Evolutionary conservation across 2,888 invertebrate genomes (phyloP).

Genomic region (Clusia tigrina): DNA sequence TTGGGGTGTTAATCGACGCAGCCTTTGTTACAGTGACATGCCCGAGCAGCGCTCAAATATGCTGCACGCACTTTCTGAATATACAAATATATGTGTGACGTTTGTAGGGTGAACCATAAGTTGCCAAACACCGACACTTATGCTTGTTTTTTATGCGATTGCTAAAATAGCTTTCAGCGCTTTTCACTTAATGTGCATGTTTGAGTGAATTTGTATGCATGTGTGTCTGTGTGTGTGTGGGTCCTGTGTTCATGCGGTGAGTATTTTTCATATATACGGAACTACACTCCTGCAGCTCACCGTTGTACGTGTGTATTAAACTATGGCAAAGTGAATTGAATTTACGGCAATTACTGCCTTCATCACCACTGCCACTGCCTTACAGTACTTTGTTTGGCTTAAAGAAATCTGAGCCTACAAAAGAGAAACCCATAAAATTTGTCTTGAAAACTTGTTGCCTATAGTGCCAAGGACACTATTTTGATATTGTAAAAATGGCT

Average conservation of each 20-base stretch:
- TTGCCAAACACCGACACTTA: too few relatives aligned
- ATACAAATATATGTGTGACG: too few relatives aligned
- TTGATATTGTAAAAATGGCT: too few relatives aligned
- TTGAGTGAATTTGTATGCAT: not conserved
- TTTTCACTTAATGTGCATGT: not conserved
- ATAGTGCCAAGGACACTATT: too few relatives aligned
- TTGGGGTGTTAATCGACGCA: not conserved
- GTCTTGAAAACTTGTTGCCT: too few relatives aligned
- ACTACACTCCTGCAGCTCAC: not conserved
- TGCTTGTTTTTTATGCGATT: too few relatives aligned
- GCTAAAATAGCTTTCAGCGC: not conserved
- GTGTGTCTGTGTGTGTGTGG: not conserved
- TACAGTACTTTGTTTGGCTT: too few relatives aligned
- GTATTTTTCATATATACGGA: conserved; percentile 5
- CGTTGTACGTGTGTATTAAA: not conserved
- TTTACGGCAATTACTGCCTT: conserved; percentile 10
- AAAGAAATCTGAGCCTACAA: too few relatives aligned
- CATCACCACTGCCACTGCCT: not conserved
- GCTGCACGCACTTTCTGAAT: too few relatives aligned
- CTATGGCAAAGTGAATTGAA: not conserved
- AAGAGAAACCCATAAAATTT: too few relatives aligned
- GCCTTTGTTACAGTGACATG: not conserved
- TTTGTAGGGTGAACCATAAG: too few relatives aligned
- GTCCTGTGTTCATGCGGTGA: too few relatives aligned
- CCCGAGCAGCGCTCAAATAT: not conserved